These are phyloP conservation scores for Picus viridis DNA, from an alignment of 2,797 vertebrate genomes.

Conservation along the genomic window DNA sequence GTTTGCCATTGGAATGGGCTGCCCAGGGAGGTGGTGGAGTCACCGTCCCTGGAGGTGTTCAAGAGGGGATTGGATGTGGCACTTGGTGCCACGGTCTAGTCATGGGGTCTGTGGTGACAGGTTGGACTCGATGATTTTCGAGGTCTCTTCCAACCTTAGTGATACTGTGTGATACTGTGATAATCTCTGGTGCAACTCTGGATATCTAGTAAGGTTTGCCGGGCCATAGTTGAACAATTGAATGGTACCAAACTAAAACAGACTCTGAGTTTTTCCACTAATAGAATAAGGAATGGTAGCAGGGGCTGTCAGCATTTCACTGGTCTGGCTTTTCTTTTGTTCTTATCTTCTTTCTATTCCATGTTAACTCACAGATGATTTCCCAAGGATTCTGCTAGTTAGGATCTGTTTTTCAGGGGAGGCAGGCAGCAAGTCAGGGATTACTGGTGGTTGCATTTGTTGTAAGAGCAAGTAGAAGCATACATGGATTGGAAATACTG, in stretches of 20 bases:
- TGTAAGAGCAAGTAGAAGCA: background rate
- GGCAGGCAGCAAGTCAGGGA: background rate
- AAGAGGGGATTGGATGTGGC: no score
- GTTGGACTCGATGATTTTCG: no score
- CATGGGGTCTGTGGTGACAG: no score
- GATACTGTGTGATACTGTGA: no score
- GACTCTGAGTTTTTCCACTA: background rate
- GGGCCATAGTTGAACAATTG: background rate
- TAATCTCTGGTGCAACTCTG: background rate
- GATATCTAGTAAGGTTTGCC: conserved; percentile 2
- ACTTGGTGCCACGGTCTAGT: no score
- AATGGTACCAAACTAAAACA: background rate
- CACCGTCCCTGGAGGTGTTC: no score
- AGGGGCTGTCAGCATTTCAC: background rate
- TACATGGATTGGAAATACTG: background rate
- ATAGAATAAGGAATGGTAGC: background rate
- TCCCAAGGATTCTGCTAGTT: conserved; percentile 7
- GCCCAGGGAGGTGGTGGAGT: no score
- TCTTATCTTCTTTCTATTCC: background rate
- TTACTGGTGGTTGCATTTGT: background rate
- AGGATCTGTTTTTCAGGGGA: background rate
- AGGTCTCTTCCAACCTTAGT: no score
- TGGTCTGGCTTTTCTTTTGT: background rate
- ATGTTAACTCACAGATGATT: background rate
- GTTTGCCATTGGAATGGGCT: no score